These are phyloP conservation scores for western clawed frog (Xenopus tropicalis) DNA, from an alignment of 2,113 vertebrate species.

Conservation along the genomic window DNA sequence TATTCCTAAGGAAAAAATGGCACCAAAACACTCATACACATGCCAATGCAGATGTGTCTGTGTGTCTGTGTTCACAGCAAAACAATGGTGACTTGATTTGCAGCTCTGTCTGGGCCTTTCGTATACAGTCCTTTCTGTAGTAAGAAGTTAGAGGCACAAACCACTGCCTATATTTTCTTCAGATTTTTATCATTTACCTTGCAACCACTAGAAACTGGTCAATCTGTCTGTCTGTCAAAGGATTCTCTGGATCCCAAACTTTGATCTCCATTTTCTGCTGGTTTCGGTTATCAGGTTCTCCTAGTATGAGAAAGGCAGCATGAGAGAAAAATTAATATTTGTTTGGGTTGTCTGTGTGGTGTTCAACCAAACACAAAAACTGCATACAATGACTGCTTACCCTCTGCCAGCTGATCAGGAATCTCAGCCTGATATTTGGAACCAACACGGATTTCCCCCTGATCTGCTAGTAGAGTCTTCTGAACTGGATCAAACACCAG, in stretches of 20 bases:
- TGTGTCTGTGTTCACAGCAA: too few species aligned
- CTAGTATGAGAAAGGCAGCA: conserved; percentile 52
- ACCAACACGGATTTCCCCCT: conserved; percentile 89
- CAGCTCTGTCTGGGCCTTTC: too few species aligned
- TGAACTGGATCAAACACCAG: conserved; percentile 91
- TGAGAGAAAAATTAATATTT: too few species aligned
- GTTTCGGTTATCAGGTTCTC: conserved; percentile 75
- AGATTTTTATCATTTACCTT: conserved; percentile 62
- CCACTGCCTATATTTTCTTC: too few species aligned
- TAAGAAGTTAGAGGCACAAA: too few species aligned
- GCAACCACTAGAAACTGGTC: conserved; percentile 94
- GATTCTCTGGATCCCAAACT: conserved; percentile 90
- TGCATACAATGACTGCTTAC: conserved; percentile 54
- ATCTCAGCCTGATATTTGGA: conserved; percentile 93
- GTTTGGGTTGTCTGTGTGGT: too few species aligned
- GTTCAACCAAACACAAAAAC: too few species aligned
- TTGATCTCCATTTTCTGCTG: conserved; percentile 92
- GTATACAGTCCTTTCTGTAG: too few species aligned
- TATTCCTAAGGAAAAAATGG: too few species aligned
- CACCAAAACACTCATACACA: too few species aligned
- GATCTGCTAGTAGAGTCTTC: conserved; percentile 88
- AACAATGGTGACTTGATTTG: too few species aligned
- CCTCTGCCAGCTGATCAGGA: conserved; percentile 82
- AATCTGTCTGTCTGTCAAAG: conserved; percentile 88
- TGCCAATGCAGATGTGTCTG: too few species aligned